A percentile compares a stretch with the other conserved stretches of the same genome.
Conservation (phyloP, 2,113 vertebrate species). For the Hyla sarda region DNA sequence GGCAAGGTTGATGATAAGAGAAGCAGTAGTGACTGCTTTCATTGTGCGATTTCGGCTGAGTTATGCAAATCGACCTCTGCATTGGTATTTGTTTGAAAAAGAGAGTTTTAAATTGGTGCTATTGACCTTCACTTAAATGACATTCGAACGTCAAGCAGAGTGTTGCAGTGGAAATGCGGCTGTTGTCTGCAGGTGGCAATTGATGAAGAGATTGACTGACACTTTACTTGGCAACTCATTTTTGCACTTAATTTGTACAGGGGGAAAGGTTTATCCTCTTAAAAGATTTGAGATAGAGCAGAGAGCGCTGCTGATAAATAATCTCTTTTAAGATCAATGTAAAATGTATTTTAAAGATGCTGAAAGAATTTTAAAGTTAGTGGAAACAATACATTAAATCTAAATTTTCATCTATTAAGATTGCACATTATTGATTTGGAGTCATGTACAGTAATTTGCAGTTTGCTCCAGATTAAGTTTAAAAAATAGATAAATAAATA, state of each 20-base stretch:
- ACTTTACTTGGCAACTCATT: slow-evolving; percentile 59
- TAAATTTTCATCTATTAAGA: not conserved
- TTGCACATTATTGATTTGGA: not conserved
- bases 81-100: slow-evolving; percentile 59
- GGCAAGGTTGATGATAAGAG: slow-evolving; percentile 51
- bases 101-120: slow-evolving; percentile 57
- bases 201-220: slow-evolving; percentile 59
- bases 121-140: slow-evolving; percentile 61
- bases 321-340: slow-evolving; percentile 36
- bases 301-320: slow-evolving; percentile 38
- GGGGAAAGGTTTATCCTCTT: slow-evolving; percentile 57
- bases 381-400: not conserved
- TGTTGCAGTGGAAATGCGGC: slow-evolving; percentile 60
- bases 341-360: slow-evolving; percentile 23
- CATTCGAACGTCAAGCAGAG: slow-evolving; percentile 59
- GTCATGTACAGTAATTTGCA: no score
- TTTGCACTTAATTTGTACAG: slow-evolving; percentile 55
- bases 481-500: no score
- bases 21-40: slow-evolving; percentile 52
- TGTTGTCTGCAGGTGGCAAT: slow-evolving; percentile 59
- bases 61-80: slow-evolving; percentile 58
- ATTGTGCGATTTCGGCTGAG: slow-evolving; percentile 48
- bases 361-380: not conserved
- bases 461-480: no score
- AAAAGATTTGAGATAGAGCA: slow-evolving; percentile 54